Base-by-base conservation (phyloP, 35 echinoderm and acorn worm genomes). In the Acanthaster planci region DNA sequence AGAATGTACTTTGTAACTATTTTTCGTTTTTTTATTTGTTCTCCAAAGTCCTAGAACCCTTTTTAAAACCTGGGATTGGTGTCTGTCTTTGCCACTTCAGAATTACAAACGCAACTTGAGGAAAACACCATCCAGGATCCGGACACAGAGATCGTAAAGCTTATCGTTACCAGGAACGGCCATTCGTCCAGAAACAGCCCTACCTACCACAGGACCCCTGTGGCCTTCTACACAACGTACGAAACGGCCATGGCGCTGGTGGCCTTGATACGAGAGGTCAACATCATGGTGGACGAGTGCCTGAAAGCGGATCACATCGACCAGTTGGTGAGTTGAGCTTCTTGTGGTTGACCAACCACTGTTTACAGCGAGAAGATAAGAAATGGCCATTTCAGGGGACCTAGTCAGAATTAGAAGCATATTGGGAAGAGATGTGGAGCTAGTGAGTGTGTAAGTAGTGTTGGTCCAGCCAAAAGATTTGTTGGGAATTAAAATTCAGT, bases 251-350 rank as follows among this genome's bases (percentile, higher is more conserved):
- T 27, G 7, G 50, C 36, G 32, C 50, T 76, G 7, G 78, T 78
- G 67, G 67, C 4, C 12, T 86, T 77, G 44, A 52, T 86, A 31
- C 75, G 53, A 52, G 84, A 53, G 19, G 50, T 86, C 27, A 50
- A 86, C 8, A 50, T 26, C 5, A 86, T 86, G 84, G 76, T 51
- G 30, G 75, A 86, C 31, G 67, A 86, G 18, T 86, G 84, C 39
- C 75, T 86, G 14, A 72, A 72, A 31, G 44, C 67, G 34, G 15
- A 86, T 18, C 67, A 35, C 44, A 52, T 76, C 10, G 14, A 21
- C 22, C 26, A 59, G n/a, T 50, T 78, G 72, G 84, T 86, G 21
- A 78, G 84, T 86, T 29, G 30, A 64, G 12, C 40, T 17, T 27
- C 26, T 52, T 30, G 6, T 67, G 0, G 1, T 37, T n/a, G 18